Base-by-base conservation (phyloP, 2,113 vertebrate species). In the Cacatua alba region DNA sequence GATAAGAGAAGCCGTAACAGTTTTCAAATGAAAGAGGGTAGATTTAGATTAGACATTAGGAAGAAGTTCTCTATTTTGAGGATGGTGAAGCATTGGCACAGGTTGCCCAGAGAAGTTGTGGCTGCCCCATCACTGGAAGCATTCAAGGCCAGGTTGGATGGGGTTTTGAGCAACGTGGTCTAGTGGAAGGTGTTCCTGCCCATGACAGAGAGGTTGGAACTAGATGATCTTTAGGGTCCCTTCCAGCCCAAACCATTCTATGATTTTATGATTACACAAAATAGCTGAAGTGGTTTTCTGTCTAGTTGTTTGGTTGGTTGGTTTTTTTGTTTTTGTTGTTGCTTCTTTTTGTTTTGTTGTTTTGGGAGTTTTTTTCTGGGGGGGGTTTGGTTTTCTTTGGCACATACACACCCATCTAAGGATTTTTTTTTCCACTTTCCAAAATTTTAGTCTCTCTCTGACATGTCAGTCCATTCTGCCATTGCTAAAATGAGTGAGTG, bases 231-330 rank as follows among this genome's bases (percentile, higher is more conserved):
- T 59, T 59, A 23, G n/a, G 33, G 33, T 15, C 33, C 33, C 33
- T n/a, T n/a, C 33, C 9, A 9, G 57, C 33, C 33, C 13, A 59
- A 59, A 59, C 13, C 13, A 59, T 10, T 59, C 57, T 59, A n/a
- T 59, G 20, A n/a, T 59, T 59, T n/a, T 59, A 23, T 23, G 33
- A 23, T 10, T n/a, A n/a, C 7, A 59, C 57, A 59, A 59, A 59
- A 23, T n/a, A 59, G 33, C 13, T 59, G 57, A 59, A n/a, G 33
- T 23, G 20, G 8, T n/a, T 52, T 51, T 10, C 48, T 53, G 8
- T 53, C 33, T 2, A 0, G 3, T 72, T 76, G 7, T 0, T 29
- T 71, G 10, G 3, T 21, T 60, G 24, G 14, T 23, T 46, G 39
- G 0, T 14, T 13, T 23, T 21, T 35, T 37, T 35, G 14, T 12